Conservation (phyloP, 2,888 invertebrate species). For the Phania funesta region DNA sequence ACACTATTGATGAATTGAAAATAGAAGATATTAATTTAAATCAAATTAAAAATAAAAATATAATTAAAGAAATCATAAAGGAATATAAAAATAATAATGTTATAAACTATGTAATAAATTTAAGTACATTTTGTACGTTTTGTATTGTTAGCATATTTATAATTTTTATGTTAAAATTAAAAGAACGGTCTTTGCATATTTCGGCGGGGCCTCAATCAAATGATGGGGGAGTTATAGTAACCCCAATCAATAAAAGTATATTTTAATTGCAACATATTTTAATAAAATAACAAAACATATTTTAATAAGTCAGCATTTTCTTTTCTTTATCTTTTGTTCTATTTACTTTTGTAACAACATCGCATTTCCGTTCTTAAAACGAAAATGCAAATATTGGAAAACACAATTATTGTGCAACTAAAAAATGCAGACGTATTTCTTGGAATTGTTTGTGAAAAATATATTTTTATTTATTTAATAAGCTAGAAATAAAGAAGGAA, state of each 20-base stretch:
- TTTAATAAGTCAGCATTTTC: too few species aligned
- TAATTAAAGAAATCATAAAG: not conserved
- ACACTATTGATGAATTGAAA: constrained; percentile 28
- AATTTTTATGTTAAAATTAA: constrained; percentile 17
- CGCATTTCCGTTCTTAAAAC: too few species aligned
- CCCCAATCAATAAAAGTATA: not conserved
- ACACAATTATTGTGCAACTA: too few species aligned
- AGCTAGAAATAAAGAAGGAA: too few species aligned
- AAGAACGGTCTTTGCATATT: constrained; percentile 4
- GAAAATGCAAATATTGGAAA: too few species aligned
- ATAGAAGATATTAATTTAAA: constrained; percentile 30
- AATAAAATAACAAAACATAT: too few species aligned
- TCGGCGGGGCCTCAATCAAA: constrained; percentile 27
- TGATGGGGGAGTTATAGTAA: constrained; percentile 24
- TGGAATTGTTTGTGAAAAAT: too few species aligned
- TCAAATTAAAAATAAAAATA: constrained; percentile 7
- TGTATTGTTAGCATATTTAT: constrained; percentile 4
- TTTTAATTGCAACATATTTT: too few species aligned
- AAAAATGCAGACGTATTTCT: too few species aligned
- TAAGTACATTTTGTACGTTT: constrained; percentile 11
- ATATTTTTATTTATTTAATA: too few species aligned
- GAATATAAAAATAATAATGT: not conserved
- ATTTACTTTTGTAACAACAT: too few species aligned
- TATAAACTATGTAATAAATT: not conserved
- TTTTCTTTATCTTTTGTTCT: too few species aligned